These are phyloP conservation scores for Lophotis ruficrista DNA, from an alignment of 2,113 vertebrate species.

Conservation along the genomic window DNA sequence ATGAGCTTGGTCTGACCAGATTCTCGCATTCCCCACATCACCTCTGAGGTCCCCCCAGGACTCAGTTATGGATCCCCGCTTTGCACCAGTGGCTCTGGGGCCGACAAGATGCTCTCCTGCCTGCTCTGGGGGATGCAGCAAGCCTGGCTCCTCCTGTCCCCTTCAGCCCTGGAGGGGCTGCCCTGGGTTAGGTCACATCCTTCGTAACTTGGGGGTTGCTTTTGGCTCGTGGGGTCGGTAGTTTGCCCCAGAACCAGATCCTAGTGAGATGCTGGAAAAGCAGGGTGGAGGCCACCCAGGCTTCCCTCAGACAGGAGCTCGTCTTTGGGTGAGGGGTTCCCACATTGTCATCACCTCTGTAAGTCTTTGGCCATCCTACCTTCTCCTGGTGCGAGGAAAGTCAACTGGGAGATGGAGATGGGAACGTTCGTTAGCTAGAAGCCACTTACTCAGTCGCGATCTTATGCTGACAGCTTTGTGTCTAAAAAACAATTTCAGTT, in stretches of 20 bases:
- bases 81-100: accelerated
- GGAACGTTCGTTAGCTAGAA: background rate
- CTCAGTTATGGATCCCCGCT: background rate
- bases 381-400: background rate
- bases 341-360: accelerated
- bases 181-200: background rate
- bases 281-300: background rate
- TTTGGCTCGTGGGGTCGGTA: background rate
- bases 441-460: background rate
- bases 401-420: accelerated
- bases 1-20: background rate
- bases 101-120: accelerated
- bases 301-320: background rate
- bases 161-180: background rate
- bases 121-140: no score
- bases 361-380: no score
- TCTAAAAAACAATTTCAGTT: slow-evolving; percentile 30
- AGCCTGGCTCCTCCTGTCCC: accelerated
- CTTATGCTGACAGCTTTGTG: background rate
- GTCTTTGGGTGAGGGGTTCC: accelerated
- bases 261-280: accelerated
- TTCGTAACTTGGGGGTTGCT: accelerated
- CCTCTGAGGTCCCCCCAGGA: background rate
- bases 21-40: background rate
- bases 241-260: background rate